Conservation (phyloP, 2,797 vertebrate species). For the Orestias chungarensis region DNA sequence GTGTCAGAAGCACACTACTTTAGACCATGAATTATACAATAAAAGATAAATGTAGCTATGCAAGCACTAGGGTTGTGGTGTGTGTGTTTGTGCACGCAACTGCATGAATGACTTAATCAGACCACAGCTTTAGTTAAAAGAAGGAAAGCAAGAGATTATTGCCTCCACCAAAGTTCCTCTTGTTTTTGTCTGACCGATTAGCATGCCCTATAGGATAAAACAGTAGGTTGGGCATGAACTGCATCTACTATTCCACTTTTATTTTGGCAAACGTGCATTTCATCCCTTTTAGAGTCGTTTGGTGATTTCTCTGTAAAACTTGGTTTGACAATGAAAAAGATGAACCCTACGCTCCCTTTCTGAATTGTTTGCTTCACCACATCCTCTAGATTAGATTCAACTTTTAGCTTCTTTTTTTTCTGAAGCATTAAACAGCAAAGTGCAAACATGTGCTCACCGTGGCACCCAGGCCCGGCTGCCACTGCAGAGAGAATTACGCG, state of each 20-base stretch:
- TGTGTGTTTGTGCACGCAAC: neutral
- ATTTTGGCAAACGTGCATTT: neutral
- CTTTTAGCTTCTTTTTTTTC: neutral
- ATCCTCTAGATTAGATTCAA: slow-evolving; percentile 23
- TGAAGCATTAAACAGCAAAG: slow-evolving; percentile 7
- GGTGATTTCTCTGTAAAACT: slow-evolving; percentile 6
- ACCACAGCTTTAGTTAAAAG: slow-evolving; percentile 39
- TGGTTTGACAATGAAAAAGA: slow-evolving; percentile 7
- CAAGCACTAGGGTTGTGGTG: slow-evolving; percentile 10
- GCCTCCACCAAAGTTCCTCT: slow-evolving; percentile 4
- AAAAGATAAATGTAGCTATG: slow-evolving; percentile 24
- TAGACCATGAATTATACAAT: slow-evolving; percentile 24
- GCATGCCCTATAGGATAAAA: slow-evolving; percentile 8
- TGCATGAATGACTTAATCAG: slow-evolving; percentile 32
- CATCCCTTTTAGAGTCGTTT: neutral
- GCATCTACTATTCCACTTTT: slow-evolving; percentile 8
- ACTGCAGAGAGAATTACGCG: slow-evolving; percentile 60
- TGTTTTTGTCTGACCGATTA: slow-evolving; percentile 36
- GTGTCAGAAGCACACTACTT: slow-evolving; percentile 40
- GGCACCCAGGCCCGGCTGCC: slow-evolving; percentile 47
- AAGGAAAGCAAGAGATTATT: slow-evolving; percentile 39
- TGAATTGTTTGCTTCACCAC: slow-evolving; percentile 29
- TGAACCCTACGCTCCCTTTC: neutral
- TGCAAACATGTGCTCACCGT: slow-evolving; percentile 10
- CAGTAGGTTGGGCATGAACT: neutral